Evolutionary conservation across 2,888 invertebrate genomes (phyloP), one percentile per base, ranked within the genome.

Genomic region (Marronus borbonicus): DNA sequence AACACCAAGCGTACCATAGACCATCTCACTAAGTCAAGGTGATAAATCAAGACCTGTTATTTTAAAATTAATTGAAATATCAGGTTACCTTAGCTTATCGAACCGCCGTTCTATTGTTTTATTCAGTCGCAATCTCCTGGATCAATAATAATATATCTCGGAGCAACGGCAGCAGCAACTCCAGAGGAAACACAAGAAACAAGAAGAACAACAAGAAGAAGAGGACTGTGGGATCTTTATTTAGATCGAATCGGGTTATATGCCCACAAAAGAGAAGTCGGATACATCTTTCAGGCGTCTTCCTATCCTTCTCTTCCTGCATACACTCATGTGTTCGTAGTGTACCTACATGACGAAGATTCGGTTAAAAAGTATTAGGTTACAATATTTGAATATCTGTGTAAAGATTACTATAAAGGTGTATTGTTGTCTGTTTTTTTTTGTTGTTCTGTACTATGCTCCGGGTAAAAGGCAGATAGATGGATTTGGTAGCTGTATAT

Each of bases 21-120:
- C 89, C 90, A 89, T 82, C 86, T 84, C 81, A 85, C 81, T 84
- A 84, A 86, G 84, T 81, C 84, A 84, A 85, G 84, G 85, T 84
- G 83, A 87, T 87, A 87, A 87, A 87, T 87, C 86, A 87, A 85
- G 84, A 82, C 82, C 85, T 84, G 86, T 86, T 86, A 85, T 85
- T 86, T 86, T 85, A 84, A 86, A 87, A 87, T 86, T 87, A 87
- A 87, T 87, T 87, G 87, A 87, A 86, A 87, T 86, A 87, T 87
- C 87, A 86, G 86, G 86, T 86, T 87, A 86, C 87, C 83, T 81
- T 81, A 79, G 82, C 84, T 85, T 84, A 85, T 84, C 85, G 83
- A 83, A 81, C 80, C 80, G 82, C 83, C 81, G 81, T 81, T 83
- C 85, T 83, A 85, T 85, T 85, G 85, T 85, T 83, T 85, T 84